Percentiles rank a stretch among this genome's conserved stretches.
These are phyloP conservation scores for Scolopax mira DNA, from an alignment of 2,113 vertebrate genomes.

Conservation along the genomic window DNA sequence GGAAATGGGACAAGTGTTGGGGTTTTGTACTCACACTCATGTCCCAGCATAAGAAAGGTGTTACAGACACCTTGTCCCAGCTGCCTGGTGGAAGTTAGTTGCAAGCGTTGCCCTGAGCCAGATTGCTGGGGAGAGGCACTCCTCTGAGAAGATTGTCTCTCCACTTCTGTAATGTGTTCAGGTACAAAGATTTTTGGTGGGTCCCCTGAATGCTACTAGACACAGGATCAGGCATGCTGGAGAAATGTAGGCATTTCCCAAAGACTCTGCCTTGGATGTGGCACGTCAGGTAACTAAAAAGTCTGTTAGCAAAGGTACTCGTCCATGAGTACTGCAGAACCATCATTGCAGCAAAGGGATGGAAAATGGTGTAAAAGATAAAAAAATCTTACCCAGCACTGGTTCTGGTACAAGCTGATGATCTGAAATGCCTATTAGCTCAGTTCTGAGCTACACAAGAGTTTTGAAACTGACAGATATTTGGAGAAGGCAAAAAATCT, in stretches of 20 bases:
- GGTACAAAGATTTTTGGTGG: not conserved
- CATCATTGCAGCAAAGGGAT: not conserved
- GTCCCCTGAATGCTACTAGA: not conserved
- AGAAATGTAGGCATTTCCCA: not conserved
- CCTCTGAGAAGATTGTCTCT: not conserved
- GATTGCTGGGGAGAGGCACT: not conserved
- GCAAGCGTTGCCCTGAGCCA: not conserved
- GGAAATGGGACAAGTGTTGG: not conserved
- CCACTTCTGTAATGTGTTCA: not conserved
- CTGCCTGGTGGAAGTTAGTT: not conserved
- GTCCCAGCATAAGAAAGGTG: not conserved
- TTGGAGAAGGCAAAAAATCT: not conserved
- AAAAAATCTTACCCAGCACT: not conserved
- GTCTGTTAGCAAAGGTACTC: not conserved
- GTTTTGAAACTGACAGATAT: not conserved
- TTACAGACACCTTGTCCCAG: not conserved
- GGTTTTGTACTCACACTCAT: not conserved
- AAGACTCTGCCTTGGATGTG: not conserved
- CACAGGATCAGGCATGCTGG: not conserved
- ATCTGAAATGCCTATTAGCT: not conserved
- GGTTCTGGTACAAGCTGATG: not conserved
- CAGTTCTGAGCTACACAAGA: not conserved
- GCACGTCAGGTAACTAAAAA: fast-evolving
- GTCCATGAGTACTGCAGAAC: not conserved
- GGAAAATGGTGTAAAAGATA: not conserved